Base-by-base conservation (phyloP, 2,113 vertebrate species). In the Tonatia bakeri region DNA sequence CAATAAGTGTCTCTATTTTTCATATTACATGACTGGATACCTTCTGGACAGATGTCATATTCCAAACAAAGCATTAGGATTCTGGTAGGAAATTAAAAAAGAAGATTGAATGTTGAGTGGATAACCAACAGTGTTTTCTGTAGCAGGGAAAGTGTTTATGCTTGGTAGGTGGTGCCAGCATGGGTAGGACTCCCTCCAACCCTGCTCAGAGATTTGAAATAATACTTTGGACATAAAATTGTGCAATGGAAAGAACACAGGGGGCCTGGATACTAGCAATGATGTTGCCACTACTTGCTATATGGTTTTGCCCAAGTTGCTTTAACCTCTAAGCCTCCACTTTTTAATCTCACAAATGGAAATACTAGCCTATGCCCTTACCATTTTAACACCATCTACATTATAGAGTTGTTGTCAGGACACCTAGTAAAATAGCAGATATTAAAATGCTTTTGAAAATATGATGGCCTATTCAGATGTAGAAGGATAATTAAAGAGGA, bases 301-400 rank as follows among this genome's bases (percentile, higher is more conserved):
- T n/a, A 19, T 43, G 22, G 50, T 72, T 82, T 73, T 24, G 33
- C 26, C n/a, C 6, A 47, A 67, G 19, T 52, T 73, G 47, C 47
- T 75, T 90, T 87, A 92, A 67, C 4, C 16, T 87, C 69, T 94
- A 84, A 91, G 45, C 45, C 64, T 94, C 33, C 50, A 22, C 11
- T 59, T 95, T 94, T 77, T 87, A 9, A 65, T 85, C 65, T 61
- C 45, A 92, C 15, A 94, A 96, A 69, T 69, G 64, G 69, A 26
- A 90, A 65, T 67, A 36, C 45, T 33, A 73, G 82, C 47, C 11
- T 72, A 33, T 70, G 33, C 45, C 61, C 28, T 92, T 59, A 87
- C 54, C 40, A 84, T 96, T 76, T 94, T 83, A 88, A 75, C 0
- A 9, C 64, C 67, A 75, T 43, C 24, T 85, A 87, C 9, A 5